phyloP scores from a whole-genome alignment of 2,113 vertebrate species.

The Callaeas wilsoni region DNA sequence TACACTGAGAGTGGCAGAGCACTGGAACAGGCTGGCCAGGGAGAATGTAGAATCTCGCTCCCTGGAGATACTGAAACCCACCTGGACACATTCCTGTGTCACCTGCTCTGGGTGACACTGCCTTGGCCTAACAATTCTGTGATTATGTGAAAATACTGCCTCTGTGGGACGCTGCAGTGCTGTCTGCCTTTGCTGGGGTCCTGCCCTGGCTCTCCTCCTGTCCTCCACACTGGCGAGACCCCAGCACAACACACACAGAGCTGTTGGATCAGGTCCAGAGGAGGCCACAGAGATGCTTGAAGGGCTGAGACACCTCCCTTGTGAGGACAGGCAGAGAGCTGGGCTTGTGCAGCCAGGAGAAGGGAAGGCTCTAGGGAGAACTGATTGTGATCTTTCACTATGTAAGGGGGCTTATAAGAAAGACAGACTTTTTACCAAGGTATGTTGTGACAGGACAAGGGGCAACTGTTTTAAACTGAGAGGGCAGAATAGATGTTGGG shows the following conservation, averaged over 20 bases:
- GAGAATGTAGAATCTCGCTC: too few species aligned
- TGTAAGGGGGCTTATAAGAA: neutral
- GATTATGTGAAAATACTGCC: neutral
- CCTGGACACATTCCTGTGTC: neutral
- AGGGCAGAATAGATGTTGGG: neutral
- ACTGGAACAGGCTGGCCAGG: neutral
- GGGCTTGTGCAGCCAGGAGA: neutral
- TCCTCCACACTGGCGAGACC: accelerated
- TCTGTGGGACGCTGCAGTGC: neutral
- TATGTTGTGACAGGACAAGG: accelerated
- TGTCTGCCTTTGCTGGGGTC: accelerated
- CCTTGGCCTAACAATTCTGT: neutral
- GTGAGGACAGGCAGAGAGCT: neutral
- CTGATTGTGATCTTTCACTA: neutral
- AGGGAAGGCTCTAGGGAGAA: accelerated
- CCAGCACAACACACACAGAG: neutral
- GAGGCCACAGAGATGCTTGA: too few species aligned
- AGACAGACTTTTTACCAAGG: neutral
- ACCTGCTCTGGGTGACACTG: neutral
- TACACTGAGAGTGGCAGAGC: neutral
- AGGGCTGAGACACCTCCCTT: neutral
- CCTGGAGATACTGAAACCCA: neutral
- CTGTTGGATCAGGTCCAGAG: neutral
- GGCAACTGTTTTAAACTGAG: neutral
- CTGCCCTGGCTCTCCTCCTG: neutral